phyloP scores from a whole-genome alignment of 2,888 invertebrate genomes.

The Tipula helvola region DNA sequence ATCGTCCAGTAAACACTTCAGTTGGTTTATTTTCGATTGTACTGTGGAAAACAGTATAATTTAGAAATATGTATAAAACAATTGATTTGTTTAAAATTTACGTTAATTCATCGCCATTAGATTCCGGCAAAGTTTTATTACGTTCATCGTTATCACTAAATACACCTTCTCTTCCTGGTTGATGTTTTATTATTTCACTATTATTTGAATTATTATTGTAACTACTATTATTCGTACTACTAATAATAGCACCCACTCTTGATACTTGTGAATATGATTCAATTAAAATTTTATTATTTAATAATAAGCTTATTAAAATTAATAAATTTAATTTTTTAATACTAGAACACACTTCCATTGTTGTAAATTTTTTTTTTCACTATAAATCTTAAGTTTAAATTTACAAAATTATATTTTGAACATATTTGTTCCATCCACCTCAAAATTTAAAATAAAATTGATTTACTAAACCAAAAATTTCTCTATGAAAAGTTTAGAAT shows the following conservation, averaged over 20 bases:
- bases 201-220: not conserved
- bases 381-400: not conserved
- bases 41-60: not conserved
- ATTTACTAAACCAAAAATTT: not conserved
- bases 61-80: not conserved
- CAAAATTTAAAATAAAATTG: not conserved
- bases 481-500: not conserved
- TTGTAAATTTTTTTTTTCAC: not conserved
- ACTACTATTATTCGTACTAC: not conserved
- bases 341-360: not conserved
- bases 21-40: not conserved
- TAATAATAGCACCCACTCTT: not conserved
- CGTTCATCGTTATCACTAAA: not conserved
- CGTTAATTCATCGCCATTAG: not conserved
- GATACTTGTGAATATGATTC: slow-evolving; percentile 18
- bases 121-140: not conserved
- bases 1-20: slow-evolving; percentile 27
- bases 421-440: not conserved
- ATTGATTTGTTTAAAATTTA: not conserved
- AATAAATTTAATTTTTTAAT: not conserved
- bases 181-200: not conserved
- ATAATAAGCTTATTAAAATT: not conserved
- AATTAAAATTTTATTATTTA: slow-evolving; percentile 11
- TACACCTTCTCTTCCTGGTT: slow-evolving; percentile 4
- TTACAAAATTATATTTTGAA: not conserved